A percentile compares a stretch with the other conserved stretches of the same genome.
Evolutionary conservation across 2,888 invertebrate species (phyloP).

Genomic region (Trissolcus japonicus): DNA sequence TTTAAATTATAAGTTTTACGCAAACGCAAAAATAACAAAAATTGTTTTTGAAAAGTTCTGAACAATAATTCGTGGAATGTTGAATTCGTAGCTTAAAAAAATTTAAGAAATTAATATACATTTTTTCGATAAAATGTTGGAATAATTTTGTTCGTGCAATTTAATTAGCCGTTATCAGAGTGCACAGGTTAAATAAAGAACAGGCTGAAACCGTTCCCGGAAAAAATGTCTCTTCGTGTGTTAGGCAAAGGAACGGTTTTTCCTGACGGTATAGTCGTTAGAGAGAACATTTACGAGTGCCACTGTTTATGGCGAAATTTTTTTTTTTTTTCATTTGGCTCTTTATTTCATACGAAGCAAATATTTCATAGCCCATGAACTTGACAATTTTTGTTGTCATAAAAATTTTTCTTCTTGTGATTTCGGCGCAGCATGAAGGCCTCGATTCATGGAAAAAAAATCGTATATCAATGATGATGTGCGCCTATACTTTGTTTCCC

Average conservation of each 20-base stretch:
- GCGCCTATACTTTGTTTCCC: constrained; percentile 47
- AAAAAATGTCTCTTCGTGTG: constrained; percentile 44
- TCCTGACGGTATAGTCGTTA: constrained; percentile 46
- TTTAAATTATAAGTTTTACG: too few species aligned
- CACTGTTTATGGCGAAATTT: constrained; percentile 46
- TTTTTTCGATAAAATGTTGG: too few species aligned
- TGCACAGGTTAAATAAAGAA: constrained; percentile 42
- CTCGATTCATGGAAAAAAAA: constrained; percentile 38
- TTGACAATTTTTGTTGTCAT: constrained; percentile 30
- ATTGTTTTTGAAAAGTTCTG: too few species aligned
- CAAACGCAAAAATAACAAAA: too few species aligned
- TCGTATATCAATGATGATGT: constrained; percentile 51
- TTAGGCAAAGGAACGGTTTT: constrained; percentile 39
- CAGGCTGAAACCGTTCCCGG: constrained; percentile 32
- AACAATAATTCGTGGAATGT: too few species aligned
- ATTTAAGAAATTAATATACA: too few species aligned
- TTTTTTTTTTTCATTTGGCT: constrained; percentile 38
- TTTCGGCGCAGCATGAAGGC: constrained; percentile 21
- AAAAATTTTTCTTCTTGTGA: constrained; percentile 33
- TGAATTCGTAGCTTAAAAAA: too few species aligned
- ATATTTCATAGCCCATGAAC: constrained; percentile 52
- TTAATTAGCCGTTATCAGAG: constrained; percentile 44
- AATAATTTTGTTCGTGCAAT: constrained; percentile 21
- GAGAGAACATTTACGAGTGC: constrained; percentile 54
- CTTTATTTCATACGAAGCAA: constrained; percentile 52